Conservation (phyloP, 92 coral and sea anemone genomes). For the Scolanthus callimorphus region DNA sequence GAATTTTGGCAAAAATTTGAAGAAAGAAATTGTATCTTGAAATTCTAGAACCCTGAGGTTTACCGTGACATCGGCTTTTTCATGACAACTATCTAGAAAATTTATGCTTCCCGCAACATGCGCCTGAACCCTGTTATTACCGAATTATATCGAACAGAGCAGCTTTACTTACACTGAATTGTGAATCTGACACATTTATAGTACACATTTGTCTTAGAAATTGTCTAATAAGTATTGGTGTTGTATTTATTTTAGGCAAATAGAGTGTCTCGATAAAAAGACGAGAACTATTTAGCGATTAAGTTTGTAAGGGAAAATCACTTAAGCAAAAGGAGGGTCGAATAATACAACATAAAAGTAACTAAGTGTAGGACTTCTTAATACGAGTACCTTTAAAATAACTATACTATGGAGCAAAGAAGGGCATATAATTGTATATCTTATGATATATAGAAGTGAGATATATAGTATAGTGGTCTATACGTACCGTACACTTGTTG, state of each 20-base stretch:
- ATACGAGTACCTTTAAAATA: background rate
- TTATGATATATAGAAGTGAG: no score
- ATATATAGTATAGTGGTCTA: background rate
- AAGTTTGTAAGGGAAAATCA: background rate
- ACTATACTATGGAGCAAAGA: no score
- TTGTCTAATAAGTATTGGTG: slow-evolving; percentile 2
- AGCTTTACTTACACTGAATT: background rate
- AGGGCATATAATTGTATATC: no score
- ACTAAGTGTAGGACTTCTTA: background rate
- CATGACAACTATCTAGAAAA: background rate
- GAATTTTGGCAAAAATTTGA: no score
- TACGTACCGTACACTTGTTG: slow-evolving; percentile 97
- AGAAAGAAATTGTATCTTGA: background rate
- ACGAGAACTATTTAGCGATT: slow-evolving; percentile 3
- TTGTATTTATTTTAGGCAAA: slow-evolving; percentile 9
- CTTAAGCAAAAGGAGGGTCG: background rate
- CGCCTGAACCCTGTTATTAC: background rate
- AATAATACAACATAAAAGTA: background rate
- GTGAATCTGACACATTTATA: background rate
- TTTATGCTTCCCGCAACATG: background rate
- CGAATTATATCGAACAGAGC: background rate
- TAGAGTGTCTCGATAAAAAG: background rate
- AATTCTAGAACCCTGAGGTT: background rate
- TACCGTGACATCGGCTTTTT: background rate
- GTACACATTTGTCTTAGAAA: slow-evolving; percentile 5